Evolutionary conservation across 2,797 vertebrate species (phyloP).

Genomic region (Cryptoblepharus egeriae): DNA sequence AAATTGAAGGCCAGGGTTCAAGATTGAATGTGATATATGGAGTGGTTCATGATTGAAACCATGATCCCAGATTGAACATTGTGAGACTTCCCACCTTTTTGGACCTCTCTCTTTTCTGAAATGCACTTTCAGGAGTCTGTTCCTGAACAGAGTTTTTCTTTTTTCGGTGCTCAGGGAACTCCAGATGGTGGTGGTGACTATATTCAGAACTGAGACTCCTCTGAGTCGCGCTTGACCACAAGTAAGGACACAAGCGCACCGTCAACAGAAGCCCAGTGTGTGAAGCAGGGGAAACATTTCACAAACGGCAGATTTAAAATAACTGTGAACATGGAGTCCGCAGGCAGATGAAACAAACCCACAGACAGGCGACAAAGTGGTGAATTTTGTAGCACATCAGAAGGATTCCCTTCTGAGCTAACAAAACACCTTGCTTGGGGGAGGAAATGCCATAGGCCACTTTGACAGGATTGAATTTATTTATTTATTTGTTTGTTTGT

Average conservation of each 20-base stretch:
- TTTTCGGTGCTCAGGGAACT: conserved; percentile 23
- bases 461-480: too few relatives aligned
- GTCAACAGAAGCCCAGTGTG: not conserved
- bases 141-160: not conserved
- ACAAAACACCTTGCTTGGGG: not conserved
- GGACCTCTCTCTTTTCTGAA: not conserved
- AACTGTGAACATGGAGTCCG: fast-evolving
- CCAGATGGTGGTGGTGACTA: not conserved
- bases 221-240: not conserved
- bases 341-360: conserved; percentile 46
- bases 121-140: conserved; percentile 14
- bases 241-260: conserved; percentile 8
- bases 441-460: conserved; percentile 33
- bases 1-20: too few relatives aligned
- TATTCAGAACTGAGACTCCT: not conserved
- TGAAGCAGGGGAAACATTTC: not conserved
- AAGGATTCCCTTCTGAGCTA: conserved; percentile 34
- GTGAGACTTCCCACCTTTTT: not conserved
- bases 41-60: too few relatives aligned
- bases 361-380: conserved; percentile 30
- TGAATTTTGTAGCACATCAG: conserved; percentile 27
- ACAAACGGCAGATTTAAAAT: conserved; percentile 28
- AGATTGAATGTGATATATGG: too few relatives aligned
- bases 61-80: too few relatives aligned
- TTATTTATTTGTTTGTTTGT: too few relatives aligned